Evolutionary conservation across 2,888 invertebrate species (phyloP), one percentile per base, ranked within the genome.

Genomic region (Conistra vaccinii): DNA sequence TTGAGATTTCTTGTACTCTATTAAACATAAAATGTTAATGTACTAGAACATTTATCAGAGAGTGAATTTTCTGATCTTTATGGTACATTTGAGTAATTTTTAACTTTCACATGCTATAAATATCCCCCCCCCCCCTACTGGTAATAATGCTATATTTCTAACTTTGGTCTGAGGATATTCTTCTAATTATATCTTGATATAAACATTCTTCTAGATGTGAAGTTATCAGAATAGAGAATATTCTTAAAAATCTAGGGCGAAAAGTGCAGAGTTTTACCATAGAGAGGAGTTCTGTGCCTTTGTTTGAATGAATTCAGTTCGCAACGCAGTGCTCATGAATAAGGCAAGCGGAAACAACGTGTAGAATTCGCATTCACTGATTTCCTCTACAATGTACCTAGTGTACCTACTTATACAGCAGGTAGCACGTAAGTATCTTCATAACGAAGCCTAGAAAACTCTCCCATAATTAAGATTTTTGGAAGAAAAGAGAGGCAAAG

Each of bases 21-120:
- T 84, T 84, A 78, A 78, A 81, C 77, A 82, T 85, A 80, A 80
- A 81, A 84, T 84, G 81, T 84, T 79, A 85, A 87, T 87, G 78
- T 63, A 68, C 42, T 45, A 45, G 55, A 77, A 66, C 26, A 73
- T 76, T 77, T 70, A 63, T 48, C 53, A 48, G 67, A 26, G 53
- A 69, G 67, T 32, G 26, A 35, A 26, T 48, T 65, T 71, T 69
- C 29, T 32, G 29, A 68, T 66, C 29, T 45, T 14, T 10, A 29
- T 32, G 39, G 23, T 48, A 60, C 23, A 39, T 12, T 29, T 58
- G 7, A 26, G 29, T 29, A 58, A 74, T 67, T 73, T 39, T 53
- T 17, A 20, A 58, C 29, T 68, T 65, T 48, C 17, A 0, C 29
- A 32, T 63, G n/a, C 12, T 35, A 7, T 57, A 20, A 45, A 45